Evolutionary conservation across 2,113 vertebrate genomes (phyloP).

Genomic region (Anarhynchus alexandrinus): DNA sequence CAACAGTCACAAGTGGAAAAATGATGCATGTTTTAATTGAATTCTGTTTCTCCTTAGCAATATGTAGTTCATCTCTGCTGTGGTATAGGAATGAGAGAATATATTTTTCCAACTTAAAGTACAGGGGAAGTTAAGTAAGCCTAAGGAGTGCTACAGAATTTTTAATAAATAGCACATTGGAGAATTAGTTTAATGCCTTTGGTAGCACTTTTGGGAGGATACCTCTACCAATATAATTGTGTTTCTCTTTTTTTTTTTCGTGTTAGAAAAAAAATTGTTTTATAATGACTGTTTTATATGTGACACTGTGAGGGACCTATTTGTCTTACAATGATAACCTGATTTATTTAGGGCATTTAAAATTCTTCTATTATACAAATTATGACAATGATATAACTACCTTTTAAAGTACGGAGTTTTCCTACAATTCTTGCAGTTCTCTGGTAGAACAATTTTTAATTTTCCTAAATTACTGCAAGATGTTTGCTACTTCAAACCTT

Average conservation of each 20-base stretch:
- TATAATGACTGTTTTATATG: background rate
- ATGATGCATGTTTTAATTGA: background rate
- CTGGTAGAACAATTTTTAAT: background rate
- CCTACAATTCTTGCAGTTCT: background rate
- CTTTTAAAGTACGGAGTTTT: background rate
- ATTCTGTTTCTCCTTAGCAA: background rate
- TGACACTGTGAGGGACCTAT: background rate
- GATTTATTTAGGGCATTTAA: background rate
- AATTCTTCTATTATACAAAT: background rate
- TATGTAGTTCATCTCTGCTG: background rate
- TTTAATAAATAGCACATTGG: background rate
- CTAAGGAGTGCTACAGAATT: background rate
- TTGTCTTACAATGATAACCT: background rate
- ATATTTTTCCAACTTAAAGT: background rate
- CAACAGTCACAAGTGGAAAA: background rate
- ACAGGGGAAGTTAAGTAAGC: background rate
- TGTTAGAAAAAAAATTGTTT: background rate
- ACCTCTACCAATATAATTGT: background rate
- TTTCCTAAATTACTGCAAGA: background rate
- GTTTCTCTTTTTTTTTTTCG: background rate
- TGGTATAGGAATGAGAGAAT: background rate
- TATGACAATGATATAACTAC: background rate
- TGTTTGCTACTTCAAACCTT: background rate
- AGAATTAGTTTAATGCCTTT: background rate
- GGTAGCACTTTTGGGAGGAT: background rate